Evolutionary conservation across 1,140 invertebrate species (phyloP), one percentile per base, ranked within the genome.

Genomic region (Coptotermes formosanus): DNA sequence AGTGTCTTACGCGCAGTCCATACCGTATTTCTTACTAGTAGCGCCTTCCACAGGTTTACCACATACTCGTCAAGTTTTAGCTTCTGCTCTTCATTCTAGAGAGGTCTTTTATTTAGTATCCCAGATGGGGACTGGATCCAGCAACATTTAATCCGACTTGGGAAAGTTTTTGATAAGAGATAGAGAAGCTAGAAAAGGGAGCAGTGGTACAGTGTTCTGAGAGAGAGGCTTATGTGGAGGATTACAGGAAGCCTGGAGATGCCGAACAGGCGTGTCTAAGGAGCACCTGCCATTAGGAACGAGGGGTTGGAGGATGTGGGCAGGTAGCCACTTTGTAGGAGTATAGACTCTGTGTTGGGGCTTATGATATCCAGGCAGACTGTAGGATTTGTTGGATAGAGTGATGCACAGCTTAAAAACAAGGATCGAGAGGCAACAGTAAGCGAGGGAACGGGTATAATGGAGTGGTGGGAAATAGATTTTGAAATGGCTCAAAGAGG

Each of bases 261-360:
- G 52, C 52, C 48, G 19, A 75, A 25, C n/a, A 75, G 64, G n/a
- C 64, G n/a, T 75, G 64, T n/a, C 64, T 14, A 75, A 75, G 64
- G 64, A 75, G n/a, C 64, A 75, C 64, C 64, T 75, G 64, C 64
- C 64, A 75, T 75, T 75, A 75, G 64, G 64, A 75, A 30, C n/a
- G 25, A 19, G 52, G 52, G 16, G 14, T 21, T 19, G 52, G 52
- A 21, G 1, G 52, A 55, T 30, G 25, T 75, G 64, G 64, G 64
- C 64, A 75, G 64, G 64, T 75, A 75, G n/a, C 64, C 64, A 75
- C 64, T 75, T 75, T 75, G 64, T 55, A 21, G 52, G 52, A 55
- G 52, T 16, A 12, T 16, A 55, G 52, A 21, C 52, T 55, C 14
- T 75, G 64, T 30, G 25, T 16, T 75, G 64, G 25, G n/a, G 64